These are phyloP conservation scores for Argyresthia goedartella DNA, from an alignment of 2,888 invertebrate genomes.

Conservation along the genomic window DNA sequence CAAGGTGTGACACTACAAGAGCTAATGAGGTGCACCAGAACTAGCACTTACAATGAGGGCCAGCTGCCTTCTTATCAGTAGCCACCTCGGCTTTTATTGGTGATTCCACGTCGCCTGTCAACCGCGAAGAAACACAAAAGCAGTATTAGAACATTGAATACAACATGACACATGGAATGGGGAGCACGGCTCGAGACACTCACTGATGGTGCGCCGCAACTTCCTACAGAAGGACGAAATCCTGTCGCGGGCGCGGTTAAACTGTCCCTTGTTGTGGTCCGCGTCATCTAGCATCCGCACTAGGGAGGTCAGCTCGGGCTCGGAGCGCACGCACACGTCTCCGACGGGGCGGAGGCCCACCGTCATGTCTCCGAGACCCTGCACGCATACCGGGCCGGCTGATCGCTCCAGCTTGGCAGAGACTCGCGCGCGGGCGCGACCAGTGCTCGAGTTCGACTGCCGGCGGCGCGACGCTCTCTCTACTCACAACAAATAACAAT, in stretches of 20 bases:
- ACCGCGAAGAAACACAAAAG: conserved; percentile 65
- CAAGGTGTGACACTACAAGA: conserved; percentile 16
- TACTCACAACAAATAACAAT: background rate
- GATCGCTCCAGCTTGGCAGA: conserved; percentile 62
- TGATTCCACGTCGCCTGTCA: conserved; percentile 66
- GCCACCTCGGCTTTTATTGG: conserved; percentile 64
- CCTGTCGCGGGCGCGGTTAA: conserved; percentile 57
- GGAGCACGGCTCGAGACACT: conserved; percentile 30
- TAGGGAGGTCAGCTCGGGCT: conserved; percentile 51
- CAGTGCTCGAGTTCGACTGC: conserved; percentile 39
- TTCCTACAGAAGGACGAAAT: conserved; percentile 63
- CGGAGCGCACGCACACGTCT: conserved; percentile 49
- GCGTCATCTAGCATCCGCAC: too few species aligned
- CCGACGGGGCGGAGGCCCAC: conserved; percentile 50
- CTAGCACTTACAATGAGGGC: conserved; percentile 68
- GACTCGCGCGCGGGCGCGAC: conserved; percentile 60
- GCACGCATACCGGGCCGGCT: conserved; percentile 65
- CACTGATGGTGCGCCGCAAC: conserved; percentile 64
- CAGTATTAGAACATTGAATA: conserved; percentile 47
- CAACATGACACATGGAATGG: background rate
- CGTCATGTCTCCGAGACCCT: conserved; percentile 58
- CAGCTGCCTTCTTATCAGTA: conserved; percentile 60
- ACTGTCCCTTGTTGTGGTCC: conserved; percentile 52
- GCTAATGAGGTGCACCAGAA: conserved; percentile 42
- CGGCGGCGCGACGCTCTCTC: background rate